These are phyloP conservation scores for Icerya purchasi DNA, from an alignment of 2,888 invertebrate species.

Conservation along the genomic window DNA sequence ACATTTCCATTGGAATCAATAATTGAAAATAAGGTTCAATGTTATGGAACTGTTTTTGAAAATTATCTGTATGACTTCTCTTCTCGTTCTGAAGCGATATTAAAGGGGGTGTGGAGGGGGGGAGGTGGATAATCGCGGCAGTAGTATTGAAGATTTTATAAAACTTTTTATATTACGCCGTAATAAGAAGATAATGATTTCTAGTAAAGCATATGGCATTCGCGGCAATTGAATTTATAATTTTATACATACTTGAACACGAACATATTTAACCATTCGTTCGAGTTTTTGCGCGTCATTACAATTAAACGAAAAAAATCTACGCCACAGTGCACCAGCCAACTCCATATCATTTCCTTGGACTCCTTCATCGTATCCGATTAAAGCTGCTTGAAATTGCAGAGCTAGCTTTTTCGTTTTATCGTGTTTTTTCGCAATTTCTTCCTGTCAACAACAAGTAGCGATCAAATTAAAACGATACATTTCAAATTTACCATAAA, in stretches of 20 bases:
- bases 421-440: neutral
- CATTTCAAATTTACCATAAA: neutral
- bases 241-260: slow-evolving; percentile 42
- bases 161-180: too few species aligned
- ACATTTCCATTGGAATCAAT: too few species aligned
- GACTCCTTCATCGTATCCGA: slow-evolving; percentile 73
- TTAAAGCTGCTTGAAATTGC: slow-evolving; percentile 63
- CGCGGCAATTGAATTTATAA: too few species aligned
- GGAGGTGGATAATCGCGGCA: too few species aligned
- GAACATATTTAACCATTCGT: slow-evolving; percentile 46
- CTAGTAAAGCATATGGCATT: too few species aligned
- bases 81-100: too few species aligned
- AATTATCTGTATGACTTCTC: too few species aligned
- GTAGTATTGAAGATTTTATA: too few species aligned
- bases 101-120: too few species aligned
- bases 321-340: slow-evolving; percentile 67
- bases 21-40: too few species aligned
- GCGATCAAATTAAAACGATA: neutral
- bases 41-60: too few species aligned
- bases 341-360: slow-evolving; percentile 48
- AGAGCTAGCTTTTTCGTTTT: slow-evolving; percentile 34
- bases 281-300: slow-evolving; percentile 45
- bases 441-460: neutral
- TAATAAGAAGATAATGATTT: too few species aligned
- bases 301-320: slow-evolving; percentile 45